Percentiles rank a stretch among this genome's conserved stretches.
These are phyloP conservation scores for Astyanax mexicanus DNA, from an alignment of 2,797 vertebrate species.

Conservation along the genomic window DNA sequence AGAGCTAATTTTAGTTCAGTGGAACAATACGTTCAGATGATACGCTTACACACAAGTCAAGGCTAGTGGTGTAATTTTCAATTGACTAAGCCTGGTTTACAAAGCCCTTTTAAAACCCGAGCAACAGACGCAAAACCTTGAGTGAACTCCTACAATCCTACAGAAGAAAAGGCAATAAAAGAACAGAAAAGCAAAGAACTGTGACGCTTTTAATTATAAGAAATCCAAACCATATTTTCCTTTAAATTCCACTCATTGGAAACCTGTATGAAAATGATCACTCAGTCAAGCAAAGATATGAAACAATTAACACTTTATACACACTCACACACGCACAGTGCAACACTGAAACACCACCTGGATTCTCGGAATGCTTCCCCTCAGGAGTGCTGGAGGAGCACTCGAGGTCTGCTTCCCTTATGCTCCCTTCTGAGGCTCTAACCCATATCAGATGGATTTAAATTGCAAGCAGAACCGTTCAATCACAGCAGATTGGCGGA, in stretches of 20 bases:
- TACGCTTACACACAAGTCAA: background rate
- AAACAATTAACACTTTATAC: background rate
- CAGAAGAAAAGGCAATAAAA: background rate
- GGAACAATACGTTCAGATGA: background rate
- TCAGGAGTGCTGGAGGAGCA: constrained; percentile 31
- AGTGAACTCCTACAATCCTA: background rate
- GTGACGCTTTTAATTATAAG: constrained; percentile 11
- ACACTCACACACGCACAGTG: background rate
- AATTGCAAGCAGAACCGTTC: constrained; percentile 78
- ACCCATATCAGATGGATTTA: constrained; percentile 75
- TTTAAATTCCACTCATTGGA: background rate
- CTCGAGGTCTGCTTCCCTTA: constrained; percentile 38
- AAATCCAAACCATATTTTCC: background rate
- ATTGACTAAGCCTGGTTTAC: background rate
- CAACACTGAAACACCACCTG: constrained; percentile 31
- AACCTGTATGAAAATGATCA: background rate
- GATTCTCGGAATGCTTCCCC: constrained; percentile 32
- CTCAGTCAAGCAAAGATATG: background rate
- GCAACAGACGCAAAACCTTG: background rate
- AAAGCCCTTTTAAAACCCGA: background rate
- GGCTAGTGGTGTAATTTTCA: background rate
- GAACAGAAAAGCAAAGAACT: background rate
- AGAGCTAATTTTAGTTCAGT: background rate
- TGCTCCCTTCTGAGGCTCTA: constrained; percentile 57
- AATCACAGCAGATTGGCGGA: constrained; percentile 70